Percentiles rank a stretch among this genome's conserved stretches.
phyloP scores from a whole-genome alignment of 1,140 invertebrate species.

The Temnothorax nylanderi region DNA sequence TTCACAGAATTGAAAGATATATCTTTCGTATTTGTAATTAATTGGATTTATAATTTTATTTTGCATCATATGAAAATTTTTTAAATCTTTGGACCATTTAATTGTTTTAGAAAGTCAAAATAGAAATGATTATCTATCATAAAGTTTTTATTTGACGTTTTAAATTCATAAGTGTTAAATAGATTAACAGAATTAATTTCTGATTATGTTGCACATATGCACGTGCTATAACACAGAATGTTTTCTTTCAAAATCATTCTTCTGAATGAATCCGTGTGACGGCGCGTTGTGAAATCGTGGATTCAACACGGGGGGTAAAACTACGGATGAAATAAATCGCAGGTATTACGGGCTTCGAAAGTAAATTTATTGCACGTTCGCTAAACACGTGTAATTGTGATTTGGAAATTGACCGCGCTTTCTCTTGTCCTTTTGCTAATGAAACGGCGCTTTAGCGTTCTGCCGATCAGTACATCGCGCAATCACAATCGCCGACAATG shows the following conservation, averaged over 20 bases:
- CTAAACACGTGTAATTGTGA: slow-evolving; percentile 35
- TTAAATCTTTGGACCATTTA: background rate
- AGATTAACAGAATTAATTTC: slow-evolving; percentile 8
- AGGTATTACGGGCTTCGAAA: background rate
- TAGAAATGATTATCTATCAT: background rate
- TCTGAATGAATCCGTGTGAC: background rate
- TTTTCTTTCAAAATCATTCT: slow-evolving; percentile 12
- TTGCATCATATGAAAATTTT: background rate
- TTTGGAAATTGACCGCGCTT: slow-evolving; percentile 33
- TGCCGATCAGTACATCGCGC: background rate
- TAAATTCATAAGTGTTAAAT: background rate
- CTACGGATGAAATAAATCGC: slow-evolving; percentile 1
- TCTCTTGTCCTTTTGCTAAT: slow-evolving; percentile 28
- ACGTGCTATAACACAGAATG: background rate
- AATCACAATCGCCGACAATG: slow-evolving; percentile 9
- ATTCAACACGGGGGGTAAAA: background rate
- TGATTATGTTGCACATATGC: background rate
- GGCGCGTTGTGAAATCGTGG: slow-evolving; percentile 7
- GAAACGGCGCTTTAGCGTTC: background rate
- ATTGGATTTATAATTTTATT: background rate
- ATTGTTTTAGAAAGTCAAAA: background rate
- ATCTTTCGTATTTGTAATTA: background rate
- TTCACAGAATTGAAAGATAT: background rate
- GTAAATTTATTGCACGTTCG: slow-evolving; percentile 11
- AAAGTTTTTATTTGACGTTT: background rate